phyloP scores from a whole-genome alignment of 1,140 invertebrate genomes.

The Cydia fagiglandana region DNA sequence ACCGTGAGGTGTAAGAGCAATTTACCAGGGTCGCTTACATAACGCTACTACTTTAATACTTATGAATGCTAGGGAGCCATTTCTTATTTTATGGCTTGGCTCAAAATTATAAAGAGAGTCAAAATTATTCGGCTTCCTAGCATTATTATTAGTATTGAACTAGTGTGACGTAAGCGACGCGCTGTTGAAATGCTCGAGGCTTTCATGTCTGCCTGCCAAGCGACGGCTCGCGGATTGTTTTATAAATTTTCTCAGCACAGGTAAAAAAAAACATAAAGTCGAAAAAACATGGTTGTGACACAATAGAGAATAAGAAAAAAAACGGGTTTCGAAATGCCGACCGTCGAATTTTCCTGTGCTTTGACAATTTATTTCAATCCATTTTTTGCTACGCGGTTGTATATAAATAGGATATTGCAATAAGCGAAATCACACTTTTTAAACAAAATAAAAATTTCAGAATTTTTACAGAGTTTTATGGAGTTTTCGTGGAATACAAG shows the following conservation, averaged over 20 bases:
- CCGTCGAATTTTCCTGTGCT: constrained; percentile 14
- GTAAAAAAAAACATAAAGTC: background rate
- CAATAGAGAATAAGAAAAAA: background rate
- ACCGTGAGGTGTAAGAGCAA: background rate
- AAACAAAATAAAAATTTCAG: background rate
- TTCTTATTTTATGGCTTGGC: too few relatives aligned
- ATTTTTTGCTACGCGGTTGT: constrained; percentile 1
- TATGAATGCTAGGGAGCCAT: background rate
- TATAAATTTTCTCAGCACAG: constrained; percentile 11
- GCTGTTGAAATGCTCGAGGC: too few relatives aligned
- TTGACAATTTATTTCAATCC: constrained; percentile 23
- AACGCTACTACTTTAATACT: background rate
- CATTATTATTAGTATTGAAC: too few relatives aligned
- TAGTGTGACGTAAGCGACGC: too few relatives aligned
- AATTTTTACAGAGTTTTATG: background rate
- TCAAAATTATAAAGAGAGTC: too few relatives aligned
- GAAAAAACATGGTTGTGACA: constrained; percentile 17
- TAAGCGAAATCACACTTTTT: background rate
- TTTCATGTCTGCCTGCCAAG: constrained; percentile 1
- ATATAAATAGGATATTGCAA: background rate
- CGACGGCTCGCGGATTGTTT: constrained; percentile 19
- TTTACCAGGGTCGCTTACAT: background rate
- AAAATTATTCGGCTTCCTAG: too few relatives aligned
- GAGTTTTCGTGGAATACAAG: background rate
- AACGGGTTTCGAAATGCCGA: background rate